Percentiles rank a stretch among this genome's conserved stretches.
These are phyloP conservation scores for Oenanthe melanoleuca DNA, from an alignment of 2,113 vertebrate genomes.

Conservation along the genomic window DNA sequence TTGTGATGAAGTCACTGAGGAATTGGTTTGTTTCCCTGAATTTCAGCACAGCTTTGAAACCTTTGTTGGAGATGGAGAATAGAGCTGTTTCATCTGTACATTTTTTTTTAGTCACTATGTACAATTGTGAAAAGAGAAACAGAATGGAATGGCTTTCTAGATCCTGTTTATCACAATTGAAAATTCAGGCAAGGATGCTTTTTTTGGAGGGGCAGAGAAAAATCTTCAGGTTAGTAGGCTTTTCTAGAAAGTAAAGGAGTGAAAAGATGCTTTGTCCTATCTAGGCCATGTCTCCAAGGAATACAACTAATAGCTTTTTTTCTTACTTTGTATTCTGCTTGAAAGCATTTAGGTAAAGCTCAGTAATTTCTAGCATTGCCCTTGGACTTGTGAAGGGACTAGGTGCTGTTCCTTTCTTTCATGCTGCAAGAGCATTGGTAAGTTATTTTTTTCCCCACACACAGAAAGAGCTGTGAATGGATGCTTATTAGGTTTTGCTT, in stretches of 20 bases:
- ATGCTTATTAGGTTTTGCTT: neutral
- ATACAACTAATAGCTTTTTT: neutral
- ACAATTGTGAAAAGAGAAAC: neutral
- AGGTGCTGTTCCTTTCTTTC: neutral
- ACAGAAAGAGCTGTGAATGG: neutral
- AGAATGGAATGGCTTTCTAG: neutral
- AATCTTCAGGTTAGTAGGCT: neutral
- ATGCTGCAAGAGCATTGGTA: neutral
- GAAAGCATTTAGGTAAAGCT: neutral
- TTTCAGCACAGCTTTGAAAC: neutral
- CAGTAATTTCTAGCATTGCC: neutral
- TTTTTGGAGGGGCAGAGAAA: neutral
- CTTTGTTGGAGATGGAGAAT: neutral
- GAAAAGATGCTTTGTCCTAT: conserved; percentile 1
- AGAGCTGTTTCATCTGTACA: neutral
- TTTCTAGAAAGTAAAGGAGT: conserved; percentile 20
- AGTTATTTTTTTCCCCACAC: too few relatives aligned
- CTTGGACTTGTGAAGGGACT: neutral
- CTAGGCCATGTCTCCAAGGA: conserved; percentile 1
- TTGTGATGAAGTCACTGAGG: neutral
- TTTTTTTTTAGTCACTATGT: neutral
- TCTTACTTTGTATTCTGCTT: neutral
- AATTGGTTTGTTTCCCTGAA: neutral
- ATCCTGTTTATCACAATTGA: neutral
- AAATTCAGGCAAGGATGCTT: neutral